Evolutionary conservation across 64 coral and sea anemone species (phyloP), one percentile per base, ranked within the genome.

Genomic region (Catalaphyllia jardinei): DNA sequence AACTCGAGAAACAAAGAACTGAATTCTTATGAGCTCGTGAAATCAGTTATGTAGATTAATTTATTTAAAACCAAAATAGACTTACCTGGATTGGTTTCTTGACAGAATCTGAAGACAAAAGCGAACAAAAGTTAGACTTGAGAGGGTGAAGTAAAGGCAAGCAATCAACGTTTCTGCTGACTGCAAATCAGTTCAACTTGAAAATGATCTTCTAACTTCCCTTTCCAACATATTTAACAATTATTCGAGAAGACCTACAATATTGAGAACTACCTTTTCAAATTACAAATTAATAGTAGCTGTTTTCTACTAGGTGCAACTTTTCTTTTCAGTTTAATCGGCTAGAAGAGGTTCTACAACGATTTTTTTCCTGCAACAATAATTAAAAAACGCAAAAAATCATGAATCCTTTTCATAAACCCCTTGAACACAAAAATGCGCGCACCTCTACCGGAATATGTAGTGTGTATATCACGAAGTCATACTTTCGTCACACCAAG

Each of bases 81-180:
- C 81, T 85, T 28, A 71, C 81, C n/a, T 85, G 81, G 8, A 85
- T 42, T 20, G 60, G 35, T 39, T 67, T 69, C 35, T 85, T 85
- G 62, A 60, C 18, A 6, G 81, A 31, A 85, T 85, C 81, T 85
- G 24, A 39, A 51, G 20, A 52, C 4, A 71, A 30, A 85, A 71
- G 62, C 14, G 13, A 15, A 85, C 2, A 46, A 16, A 71, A 11
- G 22, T 69, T 49, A 50, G 24, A 69, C 25, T 85, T 71, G 27
- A 51, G 1, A 12, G 54, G 4, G n/a, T 24, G 4, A 85, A 51
- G 39, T 18, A 14, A 85, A 29, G 49, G 0, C 39, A 18, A 83
- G 3, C 22, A 69, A 27, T 20, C 20, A 69, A 69, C 22, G 10
- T 69, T 69, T n/a, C 9, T 27, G 22, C 25, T 69, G 10, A 6